Base-by-base conservation (phyloP, 2,113 vertebrate species). In the Albula goreensis region DNA sequence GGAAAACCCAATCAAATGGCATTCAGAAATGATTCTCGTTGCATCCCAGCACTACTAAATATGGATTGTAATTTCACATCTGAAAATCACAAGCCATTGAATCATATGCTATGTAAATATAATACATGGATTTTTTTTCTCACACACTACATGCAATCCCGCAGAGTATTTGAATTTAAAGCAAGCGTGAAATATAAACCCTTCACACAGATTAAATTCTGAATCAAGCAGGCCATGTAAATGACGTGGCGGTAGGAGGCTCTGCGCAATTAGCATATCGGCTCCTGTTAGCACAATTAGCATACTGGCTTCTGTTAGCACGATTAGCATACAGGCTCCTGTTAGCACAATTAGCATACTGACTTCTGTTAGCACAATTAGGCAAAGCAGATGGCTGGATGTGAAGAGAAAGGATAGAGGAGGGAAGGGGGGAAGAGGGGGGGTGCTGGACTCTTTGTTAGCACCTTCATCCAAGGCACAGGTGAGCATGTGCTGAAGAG, bases 211-310 rank as follows among this genome's bases (percentile, higher is more conserved):
- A 95, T 95, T 95, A 92, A 95, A 95, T 94, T 95, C 91, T 89
- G 93, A 95, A 96, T 95, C 94, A 95, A 95, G 95, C 93, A 92
- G 94, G 93, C 94, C 94, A 95, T 96, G 95, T 95, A 95, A 96
- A 96, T 95, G 93, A 95, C 93, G 94, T 93, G 94, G 93, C 92
- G 93, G 95, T 93, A 92, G 93, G 60, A 93, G 92, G 93, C 90
- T 88, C 89, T 83, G 87, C 92, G 93, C 93, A 96, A 96, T 96
- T 95, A 96, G 93, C 92, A 95, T 96, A 93, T 94, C 82, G 90
- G 93, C 93, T 93, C 95, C 92, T 91, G 93, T 92, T 94, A 93
- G 94, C 52, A 52, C 51, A 13, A 53, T 63, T 85, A 85, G 15
- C 41, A 79, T 25, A 78, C 41, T 48, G 53, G 53, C 56, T 85